Evolutionary conservation across 2,888 invertebrate species (phyloP).

Genomic region (Chymomyza amoena): DNA sequence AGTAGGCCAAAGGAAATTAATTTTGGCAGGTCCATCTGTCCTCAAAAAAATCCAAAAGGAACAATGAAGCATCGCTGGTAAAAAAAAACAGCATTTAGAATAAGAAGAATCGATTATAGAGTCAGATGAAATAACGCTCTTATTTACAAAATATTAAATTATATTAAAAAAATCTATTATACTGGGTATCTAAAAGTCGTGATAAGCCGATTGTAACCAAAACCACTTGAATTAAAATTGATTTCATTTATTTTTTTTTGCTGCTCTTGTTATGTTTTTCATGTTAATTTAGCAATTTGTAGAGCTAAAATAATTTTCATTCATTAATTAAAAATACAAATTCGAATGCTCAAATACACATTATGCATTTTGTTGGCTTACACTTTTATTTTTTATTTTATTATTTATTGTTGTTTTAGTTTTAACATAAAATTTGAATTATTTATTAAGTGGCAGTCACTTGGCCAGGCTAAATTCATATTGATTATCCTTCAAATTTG

Average conservation of each 20-base stretch:
- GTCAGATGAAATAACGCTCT: too few species aligned
- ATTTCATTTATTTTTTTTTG: conserved; percentile 12
- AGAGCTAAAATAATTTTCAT: conserved; percentile 40
- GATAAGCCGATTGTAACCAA: too few species aligned
- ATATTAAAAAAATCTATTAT: too few species aligned
- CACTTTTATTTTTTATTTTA: conserved; percentile 36
- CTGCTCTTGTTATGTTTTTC: conserved; percentile 16
- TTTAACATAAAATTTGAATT: conserved; percentile 30
- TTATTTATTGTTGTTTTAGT: background rate
- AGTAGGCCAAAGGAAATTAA: too few species aligned
- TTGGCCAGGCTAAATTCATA: conserved; percentile 16
- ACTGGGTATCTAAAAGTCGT: too few species aligned
- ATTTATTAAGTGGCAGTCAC: conserved; percentile 37
- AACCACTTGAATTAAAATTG: background rate
- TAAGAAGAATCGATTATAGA: too few species aligned
- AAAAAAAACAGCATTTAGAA: too few species aligned
- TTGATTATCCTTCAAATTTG: conserved; percentile 33
- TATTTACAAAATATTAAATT: too few species aligned
- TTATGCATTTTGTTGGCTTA: conserved; percentile 14
- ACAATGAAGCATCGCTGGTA: too few species aligned
- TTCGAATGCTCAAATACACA: conserved; percentile 8
- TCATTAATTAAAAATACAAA: conserved; percentile 37
- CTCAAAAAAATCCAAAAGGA: too few species aligned
- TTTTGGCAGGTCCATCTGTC: too few species aligned
- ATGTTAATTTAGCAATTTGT: conserved; percentile 42